Conservation (phyloP, 2,113 vertebrate species). For the Raja brachyura region DNA sequence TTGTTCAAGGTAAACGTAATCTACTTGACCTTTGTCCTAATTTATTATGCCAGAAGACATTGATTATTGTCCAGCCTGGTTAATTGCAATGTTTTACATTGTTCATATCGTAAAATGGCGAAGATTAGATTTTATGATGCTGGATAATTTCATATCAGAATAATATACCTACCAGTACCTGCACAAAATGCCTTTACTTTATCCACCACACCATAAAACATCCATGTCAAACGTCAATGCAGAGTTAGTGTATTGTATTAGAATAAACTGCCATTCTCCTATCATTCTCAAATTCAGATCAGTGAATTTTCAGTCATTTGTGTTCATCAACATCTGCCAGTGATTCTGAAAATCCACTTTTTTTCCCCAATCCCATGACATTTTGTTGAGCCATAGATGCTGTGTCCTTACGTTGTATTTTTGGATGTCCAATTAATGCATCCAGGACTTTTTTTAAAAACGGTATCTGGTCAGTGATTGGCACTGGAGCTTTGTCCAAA, state of each 20-base stretch:
- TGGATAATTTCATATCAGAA: background rate
- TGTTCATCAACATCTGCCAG: background rate
- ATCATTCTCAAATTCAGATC: background rate
- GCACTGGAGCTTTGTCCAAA: background rate
- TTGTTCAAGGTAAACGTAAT: background rate
- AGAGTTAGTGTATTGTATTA: background rate
- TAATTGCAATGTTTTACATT: background rate
- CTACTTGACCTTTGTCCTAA: conserved; percentile 14
- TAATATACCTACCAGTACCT: background rate
- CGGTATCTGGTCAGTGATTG: background rate
- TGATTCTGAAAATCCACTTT: background rate
- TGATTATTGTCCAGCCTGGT: background rate
- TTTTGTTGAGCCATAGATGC: background rate
- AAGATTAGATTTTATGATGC: background rate
- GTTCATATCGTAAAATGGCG: background rate
- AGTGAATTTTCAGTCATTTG: background rate
- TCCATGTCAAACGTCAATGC: background rate
- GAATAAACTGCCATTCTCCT: background rate
- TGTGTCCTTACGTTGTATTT: background rate
- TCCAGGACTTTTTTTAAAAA: background rate
- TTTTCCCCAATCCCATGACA: background rate
- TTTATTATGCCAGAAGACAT: background rate
- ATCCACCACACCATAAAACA: background rate
- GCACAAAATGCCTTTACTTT: background rate
- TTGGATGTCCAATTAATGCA: background rate